Evolutionary conservation across 2,113 vertebrate species (phyloP), one percentile per base, ranked within the genome.

Genomic region (Hydrolagus affinis): DNA sequence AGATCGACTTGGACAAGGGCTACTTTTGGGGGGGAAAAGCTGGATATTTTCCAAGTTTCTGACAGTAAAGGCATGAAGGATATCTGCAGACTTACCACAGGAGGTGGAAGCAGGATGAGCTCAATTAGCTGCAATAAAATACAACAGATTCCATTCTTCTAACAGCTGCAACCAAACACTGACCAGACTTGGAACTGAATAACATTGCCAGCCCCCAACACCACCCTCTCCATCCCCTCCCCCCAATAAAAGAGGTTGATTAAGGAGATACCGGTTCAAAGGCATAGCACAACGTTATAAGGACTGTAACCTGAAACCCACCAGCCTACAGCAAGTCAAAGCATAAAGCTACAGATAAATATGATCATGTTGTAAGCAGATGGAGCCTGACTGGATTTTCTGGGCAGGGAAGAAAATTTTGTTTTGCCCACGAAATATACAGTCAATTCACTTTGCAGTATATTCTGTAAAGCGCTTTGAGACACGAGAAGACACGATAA

Each of bases 351-450:
- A 28, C 62, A 83, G 78, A 30, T 4, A 83, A 15, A 83, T 66
- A 83, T 83, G 23, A 83, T 83, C 78, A 83, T 23, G 78, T 68
- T 68, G 62, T 28, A 44, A 78, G 76, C 76, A 83, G 78, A 68
- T 68, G 78, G 78, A 32, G 78, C 28, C 25, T 25, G 78, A 60
- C 8, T 12, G 25, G 62, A 80, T 62, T 80, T 14, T 44, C 44
- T 23, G 59, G 28, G 60, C 25, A 14, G 30, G 77, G 17, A 0
- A 17, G 60, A 64, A 30, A 44, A 44, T 44, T 44, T 44, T 44
- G 44, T 44, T 44, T 44, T 6, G 44, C 44, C 15, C 60, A 17
- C 28, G 14, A 30, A 66, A 15, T 23, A 78, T 23, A 11, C 8
- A 44, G 44, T 44, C 44, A 44, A 44, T 44, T 44, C 44, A 6